phyloP scores from a whole-genome alignment of 1,140 invertebrate species.

The Whitmania pigra region DNA sequence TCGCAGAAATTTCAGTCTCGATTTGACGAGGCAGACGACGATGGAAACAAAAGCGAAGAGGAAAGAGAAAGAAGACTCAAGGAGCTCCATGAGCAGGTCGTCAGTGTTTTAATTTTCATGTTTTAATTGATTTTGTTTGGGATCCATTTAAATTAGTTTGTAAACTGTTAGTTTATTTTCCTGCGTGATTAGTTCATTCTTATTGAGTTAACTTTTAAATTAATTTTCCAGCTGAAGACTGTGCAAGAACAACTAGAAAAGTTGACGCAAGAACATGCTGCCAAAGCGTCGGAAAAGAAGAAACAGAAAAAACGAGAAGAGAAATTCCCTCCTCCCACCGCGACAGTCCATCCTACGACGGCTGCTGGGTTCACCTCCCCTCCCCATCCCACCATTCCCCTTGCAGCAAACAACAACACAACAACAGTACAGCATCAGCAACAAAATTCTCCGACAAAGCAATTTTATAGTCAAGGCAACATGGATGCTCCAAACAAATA shows the following conservation, averaged over 20 bases:
- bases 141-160: too few relatives aligned
- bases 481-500: not conserved
- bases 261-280: conserved; percentile 39
- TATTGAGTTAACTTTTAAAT: too few relatives aligned
- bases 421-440: not conserved
- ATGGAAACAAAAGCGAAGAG: conserved; percentile 44
- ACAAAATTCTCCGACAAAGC: not conserved
- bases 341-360: not conserved
- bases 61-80: conserved; percentile 63
- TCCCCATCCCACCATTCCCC: not conserved
- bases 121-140: too few relatives aligned
- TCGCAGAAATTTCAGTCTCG: not conserved
- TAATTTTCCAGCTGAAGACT: conserved; percentile 34
- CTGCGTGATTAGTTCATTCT: not conserved
- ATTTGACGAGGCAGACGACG: conserved; percentile 22
- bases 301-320: conserved; percentile 30
- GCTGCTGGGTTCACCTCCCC: not conserved
- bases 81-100: conserved; percentile 80
- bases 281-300: conserved; percentile 15
- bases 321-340: conserved; percentile 20
- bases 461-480: not conserved
- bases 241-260: conserved; percentile 39
- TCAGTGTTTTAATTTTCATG: not conserved
- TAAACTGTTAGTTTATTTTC: too few relatives aligned
- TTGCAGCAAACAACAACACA: not conserved